Percentiles rank a stretch among this genome's conserved stretches.
Evolutionary conservation across 1,140 invertebrate species (phyloP).

Genomic region (Aphelinus atriplicis): DNA sequence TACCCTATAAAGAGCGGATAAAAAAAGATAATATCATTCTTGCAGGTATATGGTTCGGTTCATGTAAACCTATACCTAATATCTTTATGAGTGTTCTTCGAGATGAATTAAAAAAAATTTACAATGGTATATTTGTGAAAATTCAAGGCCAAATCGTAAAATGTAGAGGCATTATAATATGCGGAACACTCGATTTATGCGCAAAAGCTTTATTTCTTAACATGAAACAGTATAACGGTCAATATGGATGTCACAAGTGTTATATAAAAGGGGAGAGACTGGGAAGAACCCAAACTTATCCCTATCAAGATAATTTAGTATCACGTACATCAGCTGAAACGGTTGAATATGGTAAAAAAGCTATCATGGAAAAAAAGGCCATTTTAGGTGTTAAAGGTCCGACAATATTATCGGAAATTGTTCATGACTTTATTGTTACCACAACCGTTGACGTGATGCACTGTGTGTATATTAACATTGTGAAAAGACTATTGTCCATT

Average conservation of each 20-base stretch:
- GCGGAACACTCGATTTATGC: constrained; percentile 28
- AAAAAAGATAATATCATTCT: constrained; percentile 3
- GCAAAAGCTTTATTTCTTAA: constrained; percentile 28
- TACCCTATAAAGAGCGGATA: background rate
- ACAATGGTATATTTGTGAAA: background rate
- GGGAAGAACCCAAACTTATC: constrained; percentile 12
- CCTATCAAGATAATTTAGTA: background rate
- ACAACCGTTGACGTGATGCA: constrained; percentile 42
- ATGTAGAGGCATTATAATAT: background rate
- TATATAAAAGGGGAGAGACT: background rate
- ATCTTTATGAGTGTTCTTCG: background rate
- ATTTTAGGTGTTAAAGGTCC: constrained; percentile 27
- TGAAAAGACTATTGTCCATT: constrained; percentile 14
- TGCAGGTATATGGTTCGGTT: background rate
- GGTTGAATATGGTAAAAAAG: background rate
- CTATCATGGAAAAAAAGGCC: background rate
- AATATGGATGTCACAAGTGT: constrained; percentile 22
- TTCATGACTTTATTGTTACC: constrained; percentile 25
- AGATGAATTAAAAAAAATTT: background rate
- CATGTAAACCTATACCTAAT: background rate
- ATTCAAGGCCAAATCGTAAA: background rate
- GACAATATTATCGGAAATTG: constrained; percentile 22
- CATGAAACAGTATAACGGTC: constrained; percentile 27
- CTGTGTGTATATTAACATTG: constrained; percentile 32
- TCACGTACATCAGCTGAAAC: constrained; percentile 35